These are phyloP conservation scores for Rutilus rutilus DNA, from an alignment of 2,113 vertebrate genomes.

Conservation along the genomic window DNA sequence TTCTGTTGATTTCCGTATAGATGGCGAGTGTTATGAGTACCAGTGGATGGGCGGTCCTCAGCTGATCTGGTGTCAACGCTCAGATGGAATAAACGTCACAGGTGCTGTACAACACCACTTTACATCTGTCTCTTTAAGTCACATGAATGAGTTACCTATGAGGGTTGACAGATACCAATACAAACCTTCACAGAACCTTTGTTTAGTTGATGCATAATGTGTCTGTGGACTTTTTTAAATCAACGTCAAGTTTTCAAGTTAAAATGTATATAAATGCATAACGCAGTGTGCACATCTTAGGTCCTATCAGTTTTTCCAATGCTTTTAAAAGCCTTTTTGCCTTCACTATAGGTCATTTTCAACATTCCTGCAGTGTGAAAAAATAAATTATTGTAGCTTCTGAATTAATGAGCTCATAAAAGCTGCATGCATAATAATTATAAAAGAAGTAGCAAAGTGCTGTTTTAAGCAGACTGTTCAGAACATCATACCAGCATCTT, in stretches of 20 bases:
- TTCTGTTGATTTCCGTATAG: constrained; percentile 66
- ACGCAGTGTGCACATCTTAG: background rate
- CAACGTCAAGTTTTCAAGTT: background rate
- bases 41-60: constrained; percentile 87
- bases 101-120: constrained; percentile 72
- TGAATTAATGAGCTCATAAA: constrained; percentile 15
- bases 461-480: background rate
- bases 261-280: background rate
- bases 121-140: background rate
- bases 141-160: background rate
- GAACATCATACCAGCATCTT: background rate
- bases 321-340: background rate
- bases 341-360: background rate
- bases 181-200: background rate
- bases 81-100: constrained; percentile 94
- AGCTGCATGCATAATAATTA: constrained; percentile 3
- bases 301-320: background rate
- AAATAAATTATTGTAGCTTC: background rate
- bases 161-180: background rate
- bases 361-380: background rate
- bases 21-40: constrained; percentile 92
- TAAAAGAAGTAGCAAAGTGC: background rate
- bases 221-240: background rate
- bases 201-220: background rate
- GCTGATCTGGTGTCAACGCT: constrained; percentile 92